Base-by-base conservation (phyloP, 1,140 invertebrate genomes). In the Varroa destructor region DNA sequence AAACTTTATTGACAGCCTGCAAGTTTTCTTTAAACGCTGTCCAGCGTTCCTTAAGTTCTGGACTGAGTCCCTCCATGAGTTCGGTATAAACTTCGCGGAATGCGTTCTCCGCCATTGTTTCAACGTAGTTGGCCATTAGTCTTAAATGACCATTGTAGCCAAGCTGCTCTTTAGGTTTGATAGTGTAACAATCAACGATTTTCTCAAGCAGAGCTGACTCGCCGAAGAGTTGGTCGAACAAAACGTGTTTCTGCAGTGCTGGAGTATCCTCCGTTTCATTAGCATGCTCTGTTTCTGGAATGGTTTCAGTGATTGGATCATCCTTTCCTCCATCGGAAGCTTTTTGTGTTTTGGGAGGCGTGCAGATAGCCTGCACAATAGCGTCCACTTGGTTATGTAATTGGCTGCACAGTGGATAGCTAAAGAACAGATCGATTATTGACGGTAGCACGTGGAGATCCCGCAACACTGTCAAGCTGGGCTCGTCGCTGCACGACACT, bases 301-400 rank as follows among this genome's bases (percentile, higher is more conserved):
- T 12, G 12, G 40, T 40, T 3, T 40, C 36, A 40, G 61, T 5
- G 46, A 67, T 8, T 8, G 14, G 40, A 40, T 67, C 61, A 1
- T 12, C 10, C 1, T 14, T 3, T 1, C 61, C 61, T 40, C 12
- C 40, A 6, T 3, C 57, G 37, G 61, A 67, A 2, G 61, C 46
- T 67, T 67, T 67, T 8, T 67, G 61, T 36, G 1, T 67, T 40
- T 25, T 40, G 61, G 61, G 61, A 12, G 61, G 61, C 14, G 61
- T 67, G 37, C 61, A 67, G 37, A 67, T 67, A 2, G 61, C 61
- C 37, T 67, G 61, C 61, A 67, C 61, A 12, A 67, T 67, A 1
- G 61, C 4, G 61, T 67, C 61, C n/a, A 67, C 61, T 8, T 67
- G 61, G 61, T 67, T 67, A 46, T 67, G 61, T 37, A 67, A 46